These are phyloP conservation scores for Cinclus cinclus DNA, from an alignment of 2,113 vertebrate species.

Conservation along the genomic window DNA sequence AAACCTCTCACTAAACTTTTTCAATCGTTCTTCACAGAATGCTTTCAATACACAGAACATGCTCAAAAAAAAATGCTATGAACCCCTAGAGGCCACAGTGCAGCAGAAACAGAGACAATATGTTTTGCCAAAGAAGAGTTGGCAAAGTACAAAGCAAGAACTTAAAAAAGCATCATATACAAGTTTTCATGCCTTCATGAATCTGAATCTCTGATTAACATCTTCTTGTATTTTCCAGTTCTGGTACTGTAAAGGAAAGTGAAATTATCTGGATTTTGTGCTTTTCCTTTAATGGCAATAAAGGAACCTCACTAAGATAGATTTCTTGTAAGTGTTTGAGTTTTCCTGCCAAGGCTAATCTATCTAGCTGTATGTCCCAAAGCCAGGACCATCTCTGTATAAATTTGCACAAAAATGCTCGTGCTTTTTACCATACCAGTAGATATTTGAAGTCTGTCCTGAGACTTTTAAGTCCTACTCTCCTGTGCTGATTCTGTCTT, in stretches of 20 bases:
- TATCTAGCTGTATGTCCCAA: background rate
- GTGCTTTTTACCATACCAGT: background rate
- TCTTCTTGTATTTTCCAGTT: background rate
- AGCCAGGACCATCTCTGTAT: background rate
- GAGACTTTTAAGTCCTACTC: background rate
- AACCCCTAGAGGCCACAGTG: background rate
- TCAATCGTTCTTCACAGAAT: background rate
- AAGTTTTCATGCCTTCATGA: background rate
- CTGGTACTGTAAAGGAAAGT: background rate
- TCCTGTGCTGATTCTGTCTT: background rate
- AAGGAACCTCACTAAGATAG: background rate
- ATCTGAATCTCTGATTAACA: background rate
- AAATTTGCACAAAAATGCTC: background rate
- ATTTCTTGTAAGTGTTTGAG: background rate
- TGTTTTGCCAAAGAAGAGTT: background rate
- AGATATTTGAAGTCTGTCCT: background rate
- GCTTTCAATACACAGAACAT: background rate
- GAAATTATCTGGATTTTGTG: background rate
- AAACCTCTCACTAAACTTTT: background rate
- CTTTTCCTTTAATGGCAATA: background rate
- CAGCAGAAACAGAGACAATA: background rate
- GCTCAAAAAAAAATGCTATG: background rate
- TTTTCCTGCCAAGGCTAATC: background rate
- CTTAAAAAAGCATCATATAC: background rate
- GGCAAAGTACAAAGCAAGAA: background rate